Base-by-base conservation (phyloP, 2,888 invertebrate species). In the Gortyna flavago region DNA sequence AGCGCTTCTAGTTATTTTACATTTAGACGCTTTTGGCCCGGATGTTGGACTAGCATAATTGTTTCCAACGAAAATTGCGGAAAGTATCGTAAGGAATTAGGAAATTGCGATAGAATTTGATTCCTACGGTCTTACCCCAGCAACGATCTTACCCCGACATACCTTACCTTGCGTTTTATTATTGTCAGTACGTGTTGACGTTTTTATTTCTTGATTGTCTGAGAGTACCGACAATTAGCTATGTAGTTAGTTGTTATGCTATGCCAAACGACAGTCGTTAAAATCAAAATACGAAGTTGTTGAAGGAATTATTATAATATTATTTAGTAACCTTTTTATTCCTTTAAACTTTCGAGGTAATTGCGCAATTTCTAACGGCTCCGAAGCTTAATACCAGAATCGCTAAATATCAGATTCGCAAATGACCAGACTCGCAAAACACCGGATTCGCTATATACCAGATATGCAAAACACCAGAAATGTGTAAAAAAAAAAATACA, bases 231-330 rank as follows among this genome's bases (percentile, higher is more conserved):
- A 61, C 62, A 74, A 57, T 29, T 29, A 35, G 18, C 21, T 2
- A n/a, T n/a, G n/a, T n/a, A n/a, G n/a, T n/a, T n/a, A 29, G 61
- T 54, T 48, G 11, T 54, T 59, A 59, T 32, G 38, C 16, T 35
- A 11, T 48, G 77, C 76, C 78, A 77, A 77, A 78, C 16, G 18
- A 11, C 35, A 4, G 44, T 29, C 44, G 70, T 62, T 77, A 51
- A 68, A 77, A 11, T 54, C 21, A 51, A 59, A 29, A 62, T 7
- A 59, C 7, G 7, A 35, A 54, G 16, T 9, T 44, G 79, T 79
- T 68, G 77, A 77, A 62, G 35, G 41, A 54, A 18, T 29, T 54
- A 61, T 48, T 54, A 51, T 48, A 2, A 57, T 18, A 73, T 32
- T 32, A 25, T 44, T 72, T 44, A 44, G n/a, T 35, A 1, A 69